phyloP scores from a whole-genome alignment of 2,113 vertebrate genomes.

The Falcunculus frontatus region DNA sequence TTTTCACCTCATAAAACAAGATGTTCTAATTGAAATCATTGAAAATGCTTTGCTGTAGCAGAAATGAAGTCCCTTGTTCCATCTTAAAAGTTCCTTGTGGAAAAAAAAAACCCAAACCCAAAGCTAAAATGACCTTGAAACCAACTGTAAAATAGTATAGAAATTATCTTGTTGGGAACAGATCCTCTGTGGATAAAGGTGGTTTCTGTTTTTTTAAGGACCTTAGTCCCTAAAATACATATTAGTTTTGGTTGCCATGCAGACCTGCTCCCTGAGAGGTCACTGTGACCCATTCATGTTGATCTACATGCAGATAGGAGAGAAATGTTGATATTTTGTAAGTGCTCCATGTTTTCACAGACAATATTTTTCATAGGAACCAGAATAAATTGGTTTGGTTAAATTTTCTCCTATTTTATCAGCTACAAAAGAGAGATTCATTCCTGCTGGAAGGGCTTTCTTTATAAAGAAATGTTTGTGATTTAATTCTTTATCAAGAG shows the following conservation, averaged over 20 bases:
- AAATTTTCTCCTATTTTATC: background rate
- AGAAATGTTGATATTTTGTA: slow-evolving; percentile 9
- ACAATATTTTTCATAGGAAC: background rate
- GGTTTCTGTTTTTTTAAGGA: background rate
- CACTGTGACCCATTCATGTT: slow-evolving; percentile 20
- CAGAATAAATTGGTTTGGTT: background rate
- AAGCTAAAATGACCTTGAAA: background rate
- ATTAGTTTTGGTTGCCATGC: slow-evolving; percentile 10
- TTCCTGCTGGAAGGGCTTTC: background rate
- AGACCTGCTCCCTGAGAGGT: slow-evolving; percentile 28
- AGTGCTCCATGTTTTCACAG: slow-evolving; percentile 1
- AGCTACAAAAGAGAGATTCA: background rate
- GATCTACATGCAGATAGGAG: slow-evolving; percentile 17
- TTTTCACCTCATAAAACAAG: slow-evolving; percentile 43
- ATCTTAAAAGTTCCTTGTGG: background rate
- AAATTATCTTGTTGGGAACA: background rate
- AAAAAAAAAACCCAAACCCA: background rate
- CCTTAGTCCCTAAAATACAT: background rate
- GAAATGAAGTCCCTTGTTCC: background rate
- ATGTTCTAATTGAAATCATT: background rate
- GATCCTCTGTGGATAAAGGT: background rate
- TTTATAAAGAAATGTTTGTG: background rate
- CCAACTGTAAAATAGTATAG: background rate
- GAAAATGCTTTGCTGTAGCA: background rate
- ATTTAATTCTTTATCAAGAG: background rate